Base-by-base conservation (phyloP, 2,888 invertebrate genomes). In the Epistrophe eligans region DNA sequence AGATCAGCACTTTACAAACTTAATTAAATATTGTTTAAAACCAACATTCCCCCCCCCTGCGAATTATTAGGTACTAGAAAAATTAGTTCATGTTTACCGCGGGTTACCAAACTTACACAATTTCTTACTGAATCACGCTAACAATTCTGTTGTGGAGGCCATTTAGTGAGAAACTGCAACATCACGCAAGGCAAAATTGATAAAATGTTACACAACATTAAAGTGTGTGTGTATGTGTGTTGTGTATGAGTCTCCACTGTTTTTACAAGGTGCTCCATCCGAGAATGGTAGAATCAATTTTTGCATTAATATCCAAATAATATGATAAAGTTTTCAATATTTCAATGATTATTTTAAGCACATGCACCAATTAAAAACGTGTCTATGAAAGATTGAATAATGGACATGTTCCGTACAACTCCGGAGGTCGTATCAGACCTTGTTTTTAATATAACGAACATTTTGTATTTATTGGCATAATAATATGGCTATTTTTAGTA, bases 141-240 rank as follows among this genome's bases (percentile, higher is more conserved):
- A 52, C 71, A 82, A 13, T 52, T 58, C 48, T 66, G 8, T 32
- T 66, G 15, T 77, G 66, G 64, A 79, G 77, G 81, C 87, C 85
- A 71, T 40, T 87, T 6, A 24, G 55, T 74, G 77, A 62, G 81
- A 71, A 81, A 74, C 55, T 74, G 57, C 71, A 71, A 15, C 82
- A 87, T 17, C 87, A 87, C 82, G 82, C 87, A 64, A 87, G 40
- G 77, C 64, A 48, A 55, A 77, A 85, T 70, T 77, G 84, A 73
- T 70, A 66, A 64, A 64, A 45, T 3, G 45, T 79, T 87, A 52
- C 87, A 77, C 77, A 85, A 85, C 45, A 28, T 28, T 4, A 5
- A 9, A 24, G 13, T 43, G 15, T 43, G 15, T 24, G 40, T 28
- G 57, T 57, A 0, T 40, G 57, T 40, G 15, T 32, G 57, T n/a